Evolutionary conservation across 2,113 vertebrate species (phyloP).

Genomic region (Lophotis ruficrista): DNA sequence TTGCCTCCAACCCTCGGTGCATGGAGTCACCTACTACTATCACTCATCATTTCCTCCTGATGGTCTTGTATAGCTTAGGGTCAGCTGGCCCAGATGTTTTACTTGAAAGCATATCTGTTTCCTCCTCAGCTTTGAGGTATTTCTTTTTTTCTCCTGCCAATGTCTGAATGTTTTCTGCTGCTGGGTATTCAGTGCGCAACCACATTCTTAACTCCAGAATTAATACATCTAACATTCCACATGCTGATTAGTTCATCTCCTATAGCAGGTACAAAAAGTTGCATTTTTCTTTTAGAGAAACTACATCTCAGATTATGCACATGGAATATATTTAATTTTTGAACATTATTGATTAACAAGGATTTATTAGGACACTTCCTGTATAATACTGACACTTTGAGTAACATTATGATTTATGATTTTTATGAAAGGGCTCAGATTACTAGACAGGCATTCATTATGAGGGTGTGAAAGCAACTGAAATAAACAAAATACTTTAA

Average conservation of each 20-base stretch:
- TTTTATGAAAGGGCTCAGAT: neutral
- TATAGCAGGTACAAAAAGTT: neutral
- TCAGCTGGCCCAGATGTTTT: neutral
- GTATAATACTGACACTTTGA: neutral
- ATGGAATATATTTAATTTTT: neutral
- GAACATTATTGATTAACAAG: neutral
- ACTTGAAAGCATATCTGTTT: neutral
- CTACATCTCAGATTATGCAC: neutral
- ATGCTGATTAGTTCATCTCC: neutral
- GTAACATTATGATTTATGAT: neutral
- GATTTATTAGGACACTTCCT: neutral
- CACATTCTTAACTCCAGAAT: neutral
- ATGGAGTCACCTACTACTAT: neutral
- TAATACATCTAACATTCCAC: neutral
- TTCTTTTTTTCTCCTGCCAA: neutral
- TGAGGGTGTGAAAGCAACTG: neutral
- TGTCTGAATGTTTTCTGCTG: neutral
- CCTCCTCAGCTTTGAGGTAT: neutral
- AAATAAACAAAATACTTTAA: slow-evolving; percentile 29
- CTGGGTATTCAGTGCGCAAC: neutral
- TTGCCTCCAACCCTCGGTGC: neutral
- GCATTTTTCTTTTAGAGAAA: neutral
- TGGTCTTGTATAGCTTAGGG: neutral
- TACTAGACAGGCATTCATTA: slow-evolving; percentile 9
- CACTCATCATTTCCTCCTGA: neutral